Base-by-base conservation (phyloP, 2,888 invertebrate species). In the Baronia brevicornis region DNA sequence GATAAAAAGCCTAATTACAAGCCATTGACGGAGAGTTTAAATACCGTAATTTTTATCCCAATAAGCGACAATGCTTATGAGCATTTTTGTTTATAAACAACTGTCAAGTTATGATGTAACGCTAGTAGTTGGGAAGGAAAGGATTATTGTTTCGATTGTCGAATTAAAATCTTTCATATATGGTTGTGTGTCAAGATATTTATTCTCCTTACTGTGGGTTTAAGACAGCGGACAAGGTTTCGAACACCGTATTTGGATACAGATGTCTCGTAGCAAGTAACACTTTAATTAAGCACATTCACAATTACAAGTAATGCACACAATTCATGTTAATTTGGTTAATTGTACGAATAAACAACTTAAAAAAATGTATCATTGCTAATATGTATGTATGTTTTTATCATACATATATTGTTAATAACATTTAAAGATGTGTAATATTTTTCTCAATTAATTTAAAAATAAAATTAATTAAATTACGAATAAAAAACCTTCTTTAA, bases 1-100 rank as follows among this genome's bases (percentile, higher is more conserved):
- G 35, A 26, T 19, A 21, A 30, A 21, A 28, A 15, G n/a, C 12
- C 30, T 30, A 30, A 30, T 35, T 35, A 35, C 19, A 25, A 25
- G 24, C 5, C 28, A 25, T 26, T 30, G 9, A 13, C 21, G 30
- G 15, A 17, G 21, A 17, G 26, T 27, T 15, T 30, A 30, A 28
- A 30, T 30, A 24, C 29, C 8, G 35, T 7, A 28, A 24, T 18
- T 23, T 22, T 15, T 24, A 17, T 23, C 13, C 19, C 9, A 28
- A 28, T 13, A 18, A 18, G 8, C 5, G 8, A 3, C 17, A 12
- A 6, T 14, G 14, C 5, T 10, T 5, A 5, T n/a, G 18, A 17
- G 12, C 5, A 12, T 25, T 31, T 21, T 34, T 18, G 24, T 20
- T 24, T 22, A 26, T n/a, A 15, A 35, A 21, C 14, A 8, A 27